These are phyloP conservation scores for Agonopterix heracliana DNA, from an alignment of 2,888 invertebrate genomes.

Conservation along the genomic window DNA sequence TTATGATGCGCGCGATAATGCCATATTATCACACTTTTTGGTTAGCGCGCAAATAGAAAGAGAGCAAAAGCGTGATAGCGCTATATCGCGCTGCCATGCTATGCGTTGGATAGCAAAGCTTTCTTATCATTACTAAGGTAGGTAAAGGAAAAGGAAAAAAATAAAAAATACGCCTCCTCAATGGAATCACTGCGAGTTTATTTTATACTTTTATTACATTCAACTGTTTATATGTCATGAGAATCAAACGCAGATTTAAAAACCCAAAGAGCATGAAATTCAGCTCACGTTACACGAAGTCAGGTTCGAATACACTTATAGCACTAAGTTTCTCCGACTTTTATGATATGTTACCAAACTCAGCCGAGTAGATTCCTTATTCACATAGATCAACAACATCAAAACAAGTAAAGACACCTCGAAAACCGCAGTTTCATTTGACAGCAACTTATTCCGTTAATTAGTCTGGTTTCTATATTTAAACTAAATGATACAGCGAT, in stretches of 20 bases:
- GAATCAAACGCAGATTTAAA: slow-evolving; percentile 46
- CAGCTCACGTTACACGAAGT: slow-evolving; percentile 22
- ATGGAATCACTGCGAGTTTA: slow-evolving; percentile 77
- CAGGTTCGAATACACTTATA: slow-evolving; percentile 70
- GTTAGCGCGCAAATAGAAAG: no score
- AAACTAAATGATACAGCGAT: no score
- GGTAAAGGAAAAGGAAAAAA: slow-evolving; percentile 8
- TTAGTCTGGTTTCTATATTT: slow-evolving; percentile 8
- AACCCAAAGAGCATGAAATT: neutral
- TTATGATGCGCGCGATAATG: no score
- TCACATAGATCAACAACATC: slow-evolving; percentile 74
- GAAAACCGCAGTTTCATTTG: no score
- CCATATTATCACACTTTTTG: no score
- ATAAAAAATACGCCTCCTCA: slow-evolving; percentile 54
- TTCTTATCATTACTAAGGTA: no score
- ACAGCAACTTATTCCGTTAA: no score
- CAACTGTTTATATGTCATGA: slow-evolving; percentile 61
- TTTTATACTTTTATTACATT: slow-evolving; percentile 72
- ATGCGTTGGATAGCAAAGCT: no score
- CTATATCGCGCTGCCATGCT: no score
- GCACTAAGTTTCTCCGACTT: slow-evolving; percentile 63
- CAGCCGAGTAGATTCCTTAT: slow-evolving; percentile 68
- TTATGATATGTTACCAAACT: slow-evolving; percentile 58
- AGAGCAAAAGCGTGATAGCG: no score
- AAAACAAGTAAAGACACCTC: slow-evolving; percentile 67